A percentile compares a stretch with the other conserved stretches of the same genome.
phyloP scores from a whole-genome alignment of 2,888 invertebrate genomes.

The Diachrysia chrysitis region DNA sequence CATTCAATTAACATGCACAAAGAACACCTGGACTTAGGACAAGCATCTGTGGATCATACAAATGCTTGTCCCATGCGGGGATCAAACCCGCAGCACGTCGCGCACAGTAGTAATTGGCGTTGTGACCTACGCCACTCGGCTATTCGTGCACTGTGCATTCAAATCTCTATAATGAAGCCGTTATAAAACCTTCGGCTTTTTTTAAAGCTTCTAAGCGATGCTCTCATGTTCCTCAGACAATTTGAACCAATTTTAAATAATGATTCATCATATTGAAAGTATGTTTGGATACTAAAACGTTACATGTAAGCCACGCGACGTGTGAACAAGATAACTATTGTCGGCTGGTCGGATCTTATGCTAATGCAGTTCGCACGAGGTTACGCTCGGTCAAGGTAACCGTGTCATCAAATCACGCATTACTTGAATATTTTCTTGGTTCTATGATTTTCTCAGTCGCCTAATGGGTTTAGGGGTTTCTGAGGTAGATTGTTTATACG shows the following conservation, averaged over 20 bases:
- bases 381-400: conserved; percentile 82
- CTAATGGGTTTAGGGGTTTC: background rate
- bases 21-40: no score
- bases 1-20: no score
- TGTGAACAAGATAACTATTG: conserved; percentile 68
- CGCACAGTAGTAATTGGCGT: no score
- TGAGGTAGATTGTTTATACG: background rate
- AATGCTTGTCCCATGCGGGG: no score
- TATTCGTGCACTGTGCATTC: no score
- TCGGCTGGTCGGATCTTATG: conserved; percentile 63
- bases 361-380: conserved; percentile 73
- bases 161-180: background rate
- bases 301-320: conserved; percentile 51
- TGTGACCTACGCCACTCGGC: no score
- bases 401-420: conserved; percentile 67
- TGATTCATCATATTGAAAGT: conserved; percentile 43
- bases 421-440: conserved; percentile 30
- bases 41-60: no score
- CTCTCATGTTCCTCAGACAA: conserved; percentile 20
- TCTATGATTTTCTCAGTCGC: background rate
- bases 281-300: conserved; percentile 24
- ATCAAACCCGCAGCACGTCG: no score
- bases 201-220: background rate
- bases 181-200: background rate
- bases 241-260: conserved; percentile 31